Evolutionary conservation across 2,113 vertebrate genomes (phyloP).

Genomic region (Festucalex cinctus): DNA sequence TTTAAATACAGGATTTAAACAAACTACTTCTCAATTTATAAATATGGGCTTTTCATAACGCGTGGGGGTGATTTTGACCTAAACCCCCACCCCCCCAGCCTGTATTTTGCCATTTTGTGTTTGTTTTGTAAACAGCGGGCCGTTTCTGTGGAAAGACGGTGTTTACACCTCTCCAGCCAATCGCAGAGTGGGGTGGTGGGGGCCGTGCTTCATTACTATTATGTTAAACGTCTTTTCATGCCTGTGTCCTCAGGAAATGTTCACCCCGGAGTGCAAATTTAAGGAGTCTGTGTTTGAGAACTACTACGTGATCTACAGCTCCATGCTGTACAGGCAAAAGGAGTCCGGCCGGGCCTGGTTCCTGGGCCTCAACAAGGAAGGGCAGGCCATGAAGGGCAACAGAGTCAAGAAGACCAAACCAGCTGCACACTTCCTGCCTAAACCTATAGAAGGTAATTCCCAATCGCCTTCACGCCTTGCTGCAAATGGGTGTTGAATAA

Average conservation of each 20-base stretch:
- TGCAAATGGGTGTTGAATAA: not conserved
- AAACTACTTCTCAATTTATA: too few relatives aligned
- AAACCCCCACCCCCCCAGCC: too few relatives aligned
- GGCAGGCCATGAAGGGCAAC: constrained; percentile 97
- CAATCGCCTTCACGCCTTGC: not conserved
- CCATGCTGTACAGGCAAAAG: constrained; percentile 97
- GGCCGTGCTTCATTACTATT: not conserved
- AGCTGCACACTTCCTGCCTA: constrained; percentile 98
- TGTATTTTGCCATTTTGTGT: too few relatives aligned
- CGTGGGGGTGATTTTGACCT: too few relatives aligned
- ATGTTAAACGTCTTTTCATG: not conserved
- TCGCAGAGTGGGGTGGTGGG: too few relatives aligned
- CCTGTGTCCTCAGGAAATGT: constrained; percentile 83
- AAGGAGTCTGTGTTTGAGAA: constrained; percentile 99
- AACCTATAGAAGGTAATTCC: constrained; percentile 94
- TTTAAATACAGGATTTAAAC: too few relatives aligned
- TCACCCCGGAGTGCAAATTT: constrained; percentile 98
- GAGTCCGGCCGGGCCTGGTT: constrained; percentile 98
- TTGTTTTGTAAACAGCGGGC: too few relatives aligned
- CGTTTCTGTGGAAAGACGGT: too few relatives aligned
- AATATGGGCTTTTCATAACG: too few relatives aligned
- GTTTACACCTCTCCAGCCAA: too few relatives aligned
- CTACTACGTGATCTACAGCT: constrained; percentile 99
- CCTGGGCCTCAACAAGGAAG: constrained; percentile 96
- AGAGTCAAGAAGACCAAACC: constrained; percentile 99